A percentile compares a stretch with the other conserved stretches of the same genome.
phyloP scores from a whole-genome alignment of 2,113 vertebrate species.

The Raja brachyura region DNA sequence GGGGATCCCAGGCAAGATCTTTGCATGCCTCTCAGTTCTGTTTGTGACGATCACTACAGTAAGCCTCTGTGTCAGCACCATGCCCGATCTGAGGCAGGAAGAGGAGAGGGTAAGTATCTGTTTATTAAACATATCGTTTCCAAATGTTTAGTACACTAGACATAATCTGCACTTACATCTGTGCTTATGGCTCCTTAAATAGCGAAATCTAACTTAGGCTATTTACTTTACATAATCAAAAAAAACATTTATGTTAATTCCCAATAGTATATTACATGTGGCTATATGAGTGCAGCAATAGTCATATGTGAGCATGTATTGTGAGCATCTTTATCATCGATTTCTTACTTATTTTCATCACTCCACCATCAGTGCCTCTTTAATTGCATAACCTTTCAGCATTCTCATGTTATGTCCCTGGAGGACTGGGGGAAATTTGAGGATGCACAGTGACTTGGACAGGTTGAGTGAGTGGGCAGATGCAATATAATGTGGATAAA shows the following conservation, averaged over 20 bases:
- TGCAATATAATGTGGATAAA: too few relatives aligned
- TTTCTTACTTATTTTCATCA: background rate
- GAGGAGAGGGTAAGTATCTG: slow-evolving; percentile 80
- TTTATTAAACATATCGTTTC: background rate
- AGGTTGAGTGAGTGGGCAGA: too few relatives aligned
- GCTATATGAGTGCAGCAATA: background rate
- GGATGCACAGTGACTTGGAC: too few relatives aligned
- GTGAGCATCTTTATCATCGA: background rate
- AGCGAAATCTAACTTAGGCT: too few relatives aligned
- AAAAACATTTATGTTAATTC: too few relatives aligned
- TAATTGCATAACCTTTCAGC: too few relatives aligned
- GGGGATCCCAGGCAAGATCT: slow-evolving; percentile 85
- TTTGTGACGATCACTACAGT: slow-evolving; percentile 91
- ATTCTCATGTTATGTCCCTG: too few relatives aligned
- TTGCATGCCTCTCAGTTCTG: slow-evolving; percentile 81
- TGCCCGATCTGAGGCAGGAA: slow-evolving; percentile 88
- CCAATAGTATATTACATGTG: background rate
- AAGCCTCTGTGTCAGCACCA: slow-evolving; percentile 91
- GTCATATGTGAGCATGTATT: background rate
- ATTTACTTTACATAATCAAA: too few relatives aligned
- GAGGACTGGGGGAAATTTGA: too few relatives aligned
- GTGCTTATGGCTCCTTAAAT: too few relatives aligned
- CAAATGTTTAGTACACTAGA: background rate
- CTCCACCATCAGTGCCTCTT: too few relatives aligned
- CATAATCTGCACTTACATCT: too few relatives aligned